Percentiles rank a stretch among this genome's conserved stretches.
These are phyloP conservation scores for Orthonyx spaldingii DNA, from an alignment of 2,113 vertebrate species.

Conservation along the genomic window DNA sequence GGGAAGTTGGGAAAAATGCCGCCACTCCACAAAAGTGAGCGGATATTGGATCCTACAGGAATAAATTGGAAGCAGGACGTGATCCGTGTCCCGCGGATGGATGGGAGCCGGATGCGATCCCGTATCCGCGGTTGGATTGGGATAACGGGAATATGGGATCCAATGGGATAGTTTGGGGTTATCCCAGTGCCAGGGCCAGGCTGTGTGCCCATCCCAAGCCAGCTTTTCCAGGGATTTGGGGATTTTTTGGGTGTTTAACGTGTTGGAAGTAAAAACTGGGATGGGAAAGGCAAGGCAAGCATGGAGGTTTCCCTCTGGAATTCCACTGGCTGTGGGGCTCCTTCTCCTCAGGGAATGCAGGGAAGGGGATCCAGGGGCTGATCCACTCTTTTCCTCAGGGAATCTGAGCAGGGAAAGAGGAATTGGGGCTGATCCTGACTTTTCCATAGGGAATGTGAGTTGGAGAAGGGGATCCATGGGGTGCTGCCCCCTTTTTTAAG, in stretches of 20 bases:
- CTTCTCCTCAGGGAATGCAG: not conserved
- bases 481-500: not conserved
- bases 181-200: not conserved
- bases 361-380: not conserved
- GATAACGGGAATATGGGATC: not conserved
- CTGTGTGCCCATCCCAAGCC: not conserved
- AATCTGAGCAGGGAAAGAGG: not conserved
- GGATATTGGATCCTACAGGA: not conserved
- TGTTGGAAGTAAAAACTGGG: rapidly evolving
- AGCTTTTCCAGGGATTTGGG: not conserved
- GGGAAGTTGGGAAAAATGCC: constrained; percentile 50
- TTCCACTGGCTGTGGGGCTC: not conserved
- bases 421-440: not conserved
- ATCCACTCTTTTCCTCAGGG: not conserved
- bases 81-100: rapidly evolving
- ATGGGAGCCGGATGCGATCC: rapidly evolving
- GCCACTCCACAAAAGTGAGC: constrained; percentile 37
- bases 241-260: rapidly evolving
- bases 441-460: not conserved
- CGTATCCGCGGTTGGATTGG: rapidly evolving
- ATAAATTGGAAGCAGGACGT: not conserved
- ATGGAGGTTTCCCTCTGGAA: rapidly evolving
- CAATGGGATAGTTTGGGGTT: no score
- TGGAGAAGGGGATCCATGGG: not conserved
- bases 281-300: rapidly evolving